Conservation (phyloP, 2,888 invertebrate species). For the Ernsta delagoae region DNA sequence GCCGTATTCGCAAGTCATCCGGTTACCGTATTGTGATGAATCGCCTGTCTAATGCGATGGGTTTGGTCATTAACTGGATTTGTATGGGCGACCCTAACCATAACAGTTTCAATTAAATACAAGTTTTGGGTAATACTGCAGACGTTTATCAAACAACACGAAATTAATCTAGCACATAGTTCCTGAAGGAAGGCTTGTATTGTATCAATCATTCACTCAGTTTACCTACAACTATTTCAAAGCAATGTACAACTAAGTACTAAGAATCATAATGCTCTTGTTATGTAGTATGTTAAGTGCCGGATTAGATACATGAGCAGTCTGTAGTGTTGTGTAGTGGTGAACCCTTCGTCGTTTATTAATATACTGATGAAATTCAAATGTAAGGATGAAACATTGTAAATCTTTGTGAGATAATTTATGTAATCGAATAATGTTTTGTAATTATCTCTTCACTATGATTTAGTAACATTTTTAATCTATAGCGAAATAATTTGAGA, state of each 20-base stretch:
- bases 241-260: constrained; percentile 17
- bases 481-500: too few species aligned
- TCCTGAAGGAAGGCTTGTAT: constrained; percentile 31
- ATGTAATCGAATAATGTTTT: too few species aligned
- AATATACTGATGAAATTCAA: too few species aligned
- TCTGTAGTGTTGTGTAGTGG: not conserved
- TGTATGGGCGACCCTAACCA: constrained; percentile 52
- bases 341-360: too few species aligned
- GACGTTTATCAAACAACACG: constrained; percentile 54
- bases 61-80: constrained; percentile 67
- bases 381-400: constrained; percentile 2
- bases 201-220: too few species aligned
- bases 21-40: constrained; percentile 64
- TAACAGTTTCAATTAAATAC: constrained; percentile 56
- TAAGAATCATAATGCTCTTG: constrained; percentile 20
- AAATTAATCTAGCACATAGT: constrained; percentile 54
- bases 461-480: too few species aligned
- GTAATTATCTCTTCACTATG: too few species aligned
- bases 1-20: constrained; percentile 31
- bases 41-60: constrained; percentile 55
- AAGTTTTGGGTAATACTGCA: constrained; percentile 62
- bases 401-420: not conserved
- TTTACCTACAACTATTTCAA: constrained; percentile 11
- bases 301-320: constrained; percentile 9
- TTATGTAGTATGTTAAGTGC: constrained; percentile 21